A percentile compares a stretch with the other conserved stretches of the same genome.
Conservation (phyloP, 2,797 vertebrate species). For the Malacoctenus gilli region DNA sequence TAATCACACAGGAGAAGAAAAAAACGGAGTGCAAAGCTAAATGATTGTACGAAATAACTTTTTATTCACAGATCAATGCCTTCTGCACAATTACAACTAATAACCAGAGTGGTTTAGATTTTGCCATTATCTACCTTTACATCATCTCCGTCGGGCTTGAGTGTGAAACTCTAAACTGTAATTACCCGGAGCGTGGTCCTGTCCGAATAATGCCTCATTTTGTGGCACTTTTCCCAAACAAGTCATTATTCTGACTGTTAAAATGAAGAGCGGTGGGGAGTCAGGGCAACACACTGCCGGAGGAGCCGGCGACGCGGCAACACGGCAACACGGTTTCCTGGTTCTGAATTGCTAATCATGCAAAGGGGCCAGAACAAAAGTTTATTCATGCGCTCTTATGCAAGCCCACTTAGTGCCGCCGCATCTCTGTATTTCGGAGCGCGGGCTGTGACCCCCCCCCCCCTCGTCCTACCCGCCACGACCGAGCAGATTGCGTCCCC, state of each 20-base stretch:
- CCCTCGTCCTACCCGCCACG: constrained; percentile 6
- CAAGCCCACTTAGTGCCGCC: constrained; percentile 52
- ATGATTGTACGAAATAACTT: constrained; percentile 26
- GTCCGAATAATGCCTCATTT: constrained; percentile 38
- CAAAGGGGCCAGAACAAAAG: constrained; percentile 58
- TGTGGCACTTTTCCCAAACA: constrained; percentile 20
- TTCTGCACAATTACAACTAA: constrained; percentile 55
- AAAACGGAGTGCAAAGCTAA: constrained; percentile 12
- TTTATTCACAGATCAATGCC: constrained; percentile 23
- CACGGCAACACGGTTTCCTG: constrained; percentile 46
- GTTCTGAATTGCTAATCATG: constrained; percentile 58
- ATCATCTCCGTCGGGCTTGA: constrained; percentile 13
- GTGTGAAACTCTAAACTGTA: constrained; percentile 15
- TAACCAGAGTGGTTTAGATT: constrained; percentile 10
- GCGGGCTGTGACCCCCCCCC: constrained; percentile 33
- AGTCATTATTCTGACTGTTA: constrained; percentile 20
- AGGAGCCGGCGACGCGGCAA: too few relatives aligned
- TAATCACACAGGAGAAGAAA: constrained; percentile 8
- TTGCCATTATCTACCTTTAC: constrained; percentile 28
- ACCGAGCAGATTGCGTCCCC: constrained; percentile 9
- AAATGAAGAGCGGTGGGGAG: constrained; percentile 5
- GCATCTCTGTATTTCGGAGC: constrained; percentile 27
- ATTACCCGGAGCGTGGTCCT: constrained; percentile 22
- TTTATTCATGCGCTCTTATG: constrained; percentile 58
- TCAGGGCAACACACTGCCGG: too few relatives aligned